These are phyloP conservation scores for Amphiprion ocellaris DNA, from an alignment of 2,113 vertebrate genomes.

Conservation along the genomic window DNA sequence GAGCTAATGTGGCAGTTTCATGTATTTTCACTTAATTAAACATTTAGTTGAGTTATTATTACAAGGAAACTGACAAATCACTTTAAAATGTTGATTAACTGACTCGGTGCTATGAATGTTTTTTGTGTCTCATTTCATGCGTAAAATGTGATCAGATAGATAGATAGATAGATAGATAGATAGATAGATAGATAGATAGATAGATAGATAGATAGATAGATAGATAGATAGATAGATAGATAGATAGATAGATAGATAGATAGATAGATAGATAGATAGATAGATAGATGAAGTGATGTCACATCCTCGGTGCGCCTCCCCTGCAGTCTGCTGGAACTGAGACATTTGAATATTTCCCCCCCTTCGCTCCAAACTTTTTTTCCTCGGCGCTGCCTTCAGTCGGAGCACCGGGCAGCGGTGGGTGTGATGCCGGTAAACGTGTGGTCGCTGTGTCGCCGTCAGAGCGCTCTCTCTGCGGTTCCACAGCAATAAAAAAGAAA, in stretches of 20 bases:
- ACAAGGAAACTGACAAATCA: neutral
- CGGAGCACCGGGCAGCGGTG: slow-evolving; percentile 42
- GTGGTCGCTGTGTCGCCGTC: slow-evolving; percentile 41
- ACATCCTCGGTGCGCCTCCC: slow-evolving; percentile 58
- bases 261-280: slow-evolving; percentile 29
- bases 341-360: slow-evolving; percentile 48
- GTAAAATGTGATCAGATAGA: slow-evolving; percentile 6
- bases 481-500: neutral
- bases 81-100: no score
- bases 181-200: slow-evolving; percentile 29
- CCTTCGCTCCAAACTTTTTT: slow-evolving; percentile 65
- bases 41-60: neutral
- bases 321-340: slow-evolving; percentile 60
- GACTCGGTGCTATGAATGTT: no score
- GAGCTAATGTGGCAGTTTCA: neutral
- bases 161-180: slow-evolving; percentile 26
- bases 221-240: slow-evolving; percentile 27
- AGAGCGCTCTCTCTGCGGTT: slow-evolving; percentile 57
- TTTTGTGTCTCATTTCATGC: no score
- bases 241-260: slow-evolving; percentile 24
- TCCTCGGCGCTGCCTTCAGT: slow-evolving; percentile 37
- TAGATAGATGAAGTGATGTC: slow-evolving; percentile 54
- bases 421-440: slow-evolving; percentile 68
- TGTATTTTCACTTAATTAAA: neutral
- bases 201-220: slow-evolving; percentile 17